These are phyloP conservation scores for Isaurus tuberculatus DNA, from an alignment of 92 coral and sea anemone species.

Conservation along the genomic window DNA sequence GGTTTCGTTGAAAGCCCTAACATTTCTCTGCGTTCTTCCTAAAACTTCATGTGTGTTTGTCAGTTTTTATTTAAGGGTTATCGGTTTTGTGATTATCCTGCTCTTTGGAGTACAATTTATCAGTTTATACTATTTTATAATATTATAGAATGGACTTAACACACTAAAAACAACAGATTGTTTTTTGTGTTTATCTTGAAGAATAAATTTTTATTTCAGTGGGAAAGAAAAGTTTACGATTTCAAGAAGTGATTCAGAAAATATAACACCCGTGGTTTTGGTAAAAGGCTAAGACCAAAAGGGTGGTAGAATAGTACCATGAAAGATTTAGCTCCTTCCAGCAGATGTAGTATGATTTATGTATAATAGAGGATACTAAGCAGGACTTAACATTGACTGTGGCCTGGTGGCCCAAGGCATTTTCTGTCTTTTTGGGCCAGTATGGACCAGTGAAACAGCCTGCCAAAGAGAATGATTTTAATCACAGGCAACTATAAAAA, in stretches of 20 bases:
- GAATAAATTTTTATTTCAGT: neutral
- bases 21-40: too few species aligned
- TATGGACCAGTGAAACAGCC: too few species aligned
- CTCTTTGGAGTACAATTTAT: neutral
- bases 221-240: neutral
- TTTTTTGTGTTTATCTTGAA: neutral
- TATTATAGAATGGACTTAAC: neutral
- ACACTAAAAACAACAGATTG: neutral
- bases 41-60: neutral
- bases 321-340: neutral
- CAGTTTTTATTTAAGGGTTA: neutral
- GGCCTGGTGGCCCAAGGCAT: too few species aligned
- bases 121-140: neutral
- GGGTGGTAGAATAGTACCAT: neutral
- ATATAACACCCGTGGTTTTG: neutral
- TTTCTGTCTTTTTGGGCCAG: too few species aligned
- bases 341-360: neutral
- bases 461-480: too few species aligned
- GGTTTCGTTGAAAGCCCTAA: too few species aligned
- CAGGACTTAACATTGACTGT: neutral
- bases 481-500: too few species aligned
- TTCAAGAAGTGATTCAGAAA: neutral
- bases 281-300: neutral
- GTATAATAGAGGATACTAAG: neutral
- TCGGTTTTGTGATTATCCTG: neutral